Percentiles rank a stretch among this genome's conserved stretches.
phyloP scores from a whole-genome alignment of 2,888 invertebrate genomes.

The Sceliomorpha sp. region DNA sequence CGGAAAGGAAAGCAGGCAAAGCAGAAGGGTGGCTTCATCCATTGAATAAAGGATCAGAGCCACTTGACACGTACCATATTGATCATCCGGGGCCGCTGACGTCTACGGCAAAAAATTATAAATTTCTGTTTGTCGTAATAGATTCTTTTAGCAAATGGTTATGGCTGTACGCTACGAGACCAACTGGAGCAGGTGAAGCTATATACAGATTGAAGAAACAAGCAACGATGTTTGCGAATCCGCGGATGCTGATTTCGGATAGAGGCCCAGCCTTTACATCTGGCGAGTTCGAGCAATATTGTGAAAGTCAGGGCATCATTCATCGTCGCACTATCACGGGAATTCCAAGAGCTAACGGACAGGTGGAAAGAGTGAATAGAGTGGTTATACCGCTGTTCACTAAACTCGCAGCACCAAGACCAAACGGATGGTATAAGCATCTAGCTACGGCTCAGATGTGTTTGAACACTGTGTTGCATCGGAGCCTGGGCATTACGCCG shows the following conservation, averaged over 20 bases:
- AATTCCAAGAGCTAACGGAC: no score
- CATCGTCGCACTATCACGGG: constrained; percentile 15
- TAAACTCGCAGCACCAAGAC: background rate
- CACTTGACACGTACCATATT: constrained; percentile 1
- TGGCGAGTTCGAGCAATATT: constrained; percentile 17
- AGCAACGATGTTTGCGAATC: constrained; percentile 21
- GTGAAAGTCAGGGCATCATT: constrained; percentile 12
- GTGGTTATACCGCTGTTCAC: constrained; percentile 3
- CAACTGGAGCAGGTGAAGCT: constrained; percentile 56
- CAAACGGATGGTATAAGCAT: no score
- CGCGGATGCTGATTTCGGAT: constrained; percentile 52
- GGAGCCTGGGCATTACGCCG: background rate
- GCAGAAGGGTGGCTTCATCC: background rate
- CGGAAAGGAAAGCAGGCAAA: background rate
- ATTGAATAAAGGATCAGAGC: background rate
- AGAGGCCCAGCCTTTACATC: constrained; percentile 52
- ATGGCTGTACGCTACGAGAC: constrained; percentile 25
- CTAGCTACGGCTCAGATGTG: background rate
- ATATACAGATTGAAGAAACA: constrained; percentile 55
- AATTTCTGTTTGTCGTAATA: constrained; percentile 14
- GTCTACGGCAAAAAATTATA: constrained; percentile 58
- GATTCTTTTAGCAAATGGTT: constrained; percentile 25
- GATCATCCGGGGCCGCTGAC: constrained; percentile 63
- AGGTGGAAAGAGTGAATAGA: no score
- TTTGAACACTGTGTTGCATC: background rate